Conservation (phyloP, 2,888 invertebrate species). For the Gerris lacustris region DNA sequence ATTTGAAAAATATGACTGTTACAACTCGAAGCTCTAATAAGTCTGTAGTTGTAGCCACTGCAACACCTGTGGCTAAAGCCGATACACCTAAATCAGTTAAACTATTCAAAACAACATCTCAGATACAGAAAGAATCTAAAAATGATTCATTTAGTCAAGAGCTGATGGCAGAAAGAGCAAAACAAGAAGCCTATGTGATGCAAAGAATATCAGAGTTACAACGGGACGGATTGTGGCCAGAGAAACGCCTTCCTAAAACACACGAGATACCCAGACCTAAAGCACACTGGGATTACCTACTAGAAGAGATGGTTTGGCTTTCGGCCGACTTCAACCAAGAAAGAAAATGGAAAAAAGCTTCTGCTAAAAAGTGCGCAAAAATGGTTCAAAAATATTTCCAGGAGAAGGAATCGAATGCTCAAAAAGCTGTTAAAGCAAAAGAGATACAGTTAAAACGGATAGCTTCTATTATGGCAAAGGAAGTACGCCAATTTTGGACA, state of each 20-base stretch:
- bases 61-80: not conserved
- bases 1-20: no score
- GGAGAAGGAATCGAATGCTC: conserved; percentile 78
- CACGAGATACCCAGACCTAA: conserved; percentile 81
- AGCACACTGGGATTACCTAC: conserved; percentile 94
- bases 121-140: conserved; percentile 7
- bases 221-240: conserved; percentile 89
- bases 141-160: conserved; percentile 44
- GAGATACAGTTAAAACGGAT: conserved; percentile 72
- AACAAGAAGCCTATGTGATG: conserved; percentile 90
- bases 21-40: not conserved
- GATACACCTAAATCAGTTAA: not conserved
- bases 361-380: conserved; percentile 82
- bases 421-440: conserved; percentile 83
- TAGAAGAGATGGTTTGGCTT: conserved; percentile 98
- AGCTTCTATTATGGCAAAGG: conserved; percentile 82
- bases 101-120: not conserved
- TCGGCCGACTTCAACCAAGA: conserved; percentile 96
- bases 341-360: conserved; percentile 93
- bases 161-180: conserved; percentile 72
- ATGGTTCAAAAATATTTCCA: conserved; percentile 86
- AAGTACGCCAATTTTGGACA: conserved; percentile 87
- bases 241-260: conserved; percentile 78
- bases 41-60: not conserved
- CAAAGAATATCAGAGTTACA: conserved; percentile 82